Percentiles rank a stretch among this genome's conserved stretches.
Evolutionary conservation across 2,888 invertebrate genomes (phyloP).

Genomic region (Ennomos fuscantarius): DNA sequence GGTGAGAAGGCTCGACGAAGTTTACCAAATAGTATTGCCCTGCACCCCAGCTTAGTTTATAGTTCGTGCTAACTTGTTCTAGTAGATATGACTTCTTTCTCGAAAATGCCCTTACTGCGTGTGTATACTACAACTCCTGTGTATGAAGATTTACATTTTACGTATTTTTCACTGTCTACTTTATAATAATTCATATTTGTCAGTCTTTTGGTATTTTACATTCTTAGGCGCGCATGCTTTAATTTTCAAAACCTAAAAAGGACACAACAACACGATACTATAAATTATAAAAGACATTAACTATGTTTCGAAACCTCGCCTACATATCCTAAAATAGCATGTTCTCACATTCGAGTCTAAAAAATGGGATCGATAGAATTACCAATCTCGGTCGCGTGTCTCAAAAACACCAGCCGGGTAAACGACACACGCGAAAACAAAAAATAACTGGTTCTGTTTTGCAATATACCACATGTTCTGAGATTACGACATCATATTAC

Average conservation of each 20-base stretch:
- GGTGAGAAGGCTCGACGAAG: no score
- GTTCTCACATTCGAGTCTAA: slow-evolving; percentile 18
- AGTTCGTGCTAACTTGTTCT: no score
- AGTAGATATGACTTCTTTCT: no score
- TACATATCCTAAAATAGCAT: slow-evolving; percentile 20
- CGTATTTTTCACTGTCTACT: no score
- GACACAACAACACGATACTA: slow-evolving; percentile 8
- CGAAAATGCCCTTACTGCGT: no score
- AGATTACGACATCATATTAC: slow-evolving; percentile 59
- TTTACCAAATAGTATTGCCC: no score
- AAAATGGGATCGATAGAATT: slow-evolving; percentile 36
- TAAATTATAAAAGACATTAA: slow-evolving; percentile 1
- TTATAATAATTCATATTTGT: no score
- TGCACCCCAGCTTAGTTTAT: no score
- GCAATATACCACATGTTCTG: slow-evolving; percentile 38
- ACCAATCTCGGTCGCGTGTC: slow-evolving; percentile 34
- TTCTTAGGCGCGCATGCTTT: not conserved
- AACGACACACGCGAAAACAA: slow-evolving; percentile 43
- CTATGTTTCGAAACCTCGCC: slow-evolving; percentile 9
- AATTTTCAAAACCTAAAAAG: slow-evolving; percentile 3
- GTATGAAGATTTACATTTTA: no score
- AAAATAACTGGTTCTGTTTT: slow-evolving; percentile 58
- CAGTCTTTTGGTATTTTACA: no score
- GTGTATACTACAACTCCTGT: no score
- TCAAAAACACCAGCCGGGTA: slow-evolving; percentile 39